phyloP scores from a whole-genome alignment of 2,113 vertebrate species.

The Sitta europaea region DNA sequence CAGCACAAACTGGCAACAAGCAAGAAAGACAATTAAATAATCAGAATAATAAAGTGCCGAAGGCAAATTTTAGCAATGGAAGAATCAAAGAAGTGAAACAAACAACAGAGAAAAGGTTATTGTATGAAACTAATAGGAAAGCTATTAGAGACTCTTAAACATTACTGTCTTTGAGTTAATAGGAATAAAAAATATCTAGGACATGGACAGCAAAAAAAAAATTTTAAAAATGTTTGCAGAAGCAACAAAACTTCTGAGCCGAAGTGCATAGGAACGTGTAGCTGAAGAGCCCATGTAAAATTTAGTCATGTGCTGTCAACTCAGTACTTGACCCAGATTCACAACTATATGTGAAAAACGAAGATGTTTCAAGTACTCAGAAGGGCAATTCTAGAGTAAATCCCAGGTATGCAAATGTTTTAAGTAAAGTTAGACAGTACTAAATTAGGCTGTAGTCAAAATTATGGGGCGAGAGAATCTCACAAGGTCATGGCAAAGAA shows the following conservation, averaged over 20 bases:
- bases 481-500: background rate
- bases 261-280: rapidly evolving
- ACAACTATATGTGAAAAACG: background rate
- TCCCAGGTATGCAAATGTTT: background rate
- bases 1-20: background rate
- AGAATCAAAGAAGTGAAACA: background rate
- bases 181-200: background rate
- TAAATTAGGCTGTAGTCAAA: background rate
- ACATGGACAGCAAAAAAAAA: background rate
- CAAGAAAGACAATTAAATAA: background rate
- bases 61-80: background rate
- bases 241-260: background rate
- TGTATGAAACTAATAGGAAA: background rate
- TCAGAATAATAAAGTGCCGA: background rate
- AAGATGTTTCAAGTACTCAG: background rate
- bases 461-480: background rate
- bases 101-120: background rate
- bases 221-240: background rate
- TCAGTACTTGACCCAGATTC: background rate
- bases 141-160: background rate
- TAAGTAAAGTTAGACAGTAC: background rate
- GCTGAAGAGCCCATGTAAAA: background rate
- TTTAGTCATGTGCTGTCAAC: background rate
- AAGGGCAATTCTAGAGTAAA: background rate
- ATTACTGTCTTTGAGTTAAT: background rate